Base-by-base conservation (phyloP, 2,113 vertebrate genomes). In the Columbina picui region DNA sequence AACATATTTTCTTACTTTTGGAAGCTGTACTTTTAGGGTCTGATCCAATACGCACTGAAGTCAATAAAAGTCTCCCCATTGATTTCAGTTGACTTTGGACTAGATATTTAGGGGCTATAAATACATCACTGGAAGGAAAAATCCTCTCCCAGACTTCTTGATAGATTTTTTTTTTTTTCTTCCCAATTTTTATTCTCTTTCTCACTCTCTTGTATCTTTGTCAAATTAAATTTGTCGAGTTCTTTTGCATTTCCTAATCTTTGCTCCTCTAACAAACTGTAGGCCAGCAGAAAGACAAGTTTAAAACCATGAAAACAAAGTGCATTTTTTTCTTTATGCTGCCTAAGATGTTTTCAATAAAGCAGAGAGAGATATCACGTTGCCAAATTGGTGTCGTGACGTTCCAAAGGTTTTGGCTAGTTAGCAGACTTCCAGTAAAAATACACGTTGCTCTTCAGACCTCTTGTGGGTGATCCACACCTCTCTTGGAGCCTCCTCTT, bases 341-440 rank as follows among this genome's bases (percentile, higher is more conserved):
- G 91, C 85, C 78, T 95, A 96, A 98, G 94, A 97, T 97, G 97
- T 98, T 98, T 98, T 96, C 97, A 98, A 83, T 96, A 97, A 97
- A 94, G 88, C 86, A 96, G 94, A 96, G 71, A 84, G 82, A 90
- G 91, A 68, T 61, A 96, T 60, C 80, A 29, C 79, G 97, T 96
- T 97, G 98, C 97, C 98, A 98, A 96, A 96, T 75, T 70, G 90
- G 96, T 97, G 94, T 98, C 97, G 94, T 84, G 92, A 96, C 2
- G 89, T 98, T 98, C 97, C 97, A 96, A 97, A 97, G 87, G 94
- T 96, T 98, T 97, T 97, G 97, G 96, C 96, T 93, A 57, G 87
- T 97, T 79, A 96, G 82, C 91, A 95, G 93, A 50, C 83, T 97
- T 98, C 97, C 98, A 98, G 89, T 96, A 97, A 98, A 98, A 98